These are phyloP conservation scores for Thaumatotibia leucotreta DNA, from an alignment of 1,140 invertebrate species.

Conservation along the genomic window DNA sequence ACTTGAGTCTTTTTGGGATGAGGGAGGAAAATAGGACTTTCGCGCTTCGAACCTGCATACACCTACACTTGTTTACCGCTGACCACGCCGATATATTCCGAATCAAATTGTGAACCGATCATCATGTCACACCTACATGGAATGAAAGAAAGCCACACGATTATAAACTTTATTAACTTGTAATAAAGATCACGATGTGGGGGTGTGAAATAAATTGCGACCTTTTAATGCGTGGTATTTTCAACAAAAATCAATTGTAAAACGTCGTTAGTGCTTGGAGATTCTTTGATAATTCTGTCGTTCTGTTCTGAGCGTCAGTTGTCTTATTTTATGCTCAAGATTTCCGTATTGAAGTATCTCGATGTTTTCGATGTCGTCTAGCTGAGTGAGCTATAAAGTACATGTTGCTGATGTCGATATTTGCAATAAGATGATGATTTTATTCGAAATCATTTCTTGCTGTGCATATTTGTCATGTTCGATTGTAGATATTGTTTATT, in stretches of 20 bases:
- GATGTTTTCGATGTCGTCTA: not conserved
- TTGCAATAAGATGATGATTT: not conserved
- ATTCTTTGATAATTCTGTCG: not conserved
- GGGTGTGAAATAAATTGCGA: constrained; percentile 52
- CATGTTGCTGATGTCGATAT: not conserved
- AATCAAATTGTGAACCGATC: constrained; percentile 66
- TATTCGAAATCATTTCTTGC: not conserved
- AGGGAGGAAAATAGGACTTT: not conserved
- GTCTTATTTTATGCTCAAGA: not conserved
- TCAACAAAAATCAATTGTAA: not conserved
- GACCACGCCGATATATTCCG: constrained; percentile 53
- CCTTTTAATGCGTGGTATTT: constrained; percentile 38
- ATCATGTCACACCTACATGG: constrained; percentile 58
- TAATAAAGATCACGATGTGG: constrained; percentile 18
- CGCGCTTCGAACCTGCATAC: constrained; percentile 49
- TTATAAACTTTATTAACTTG: constrained; percentile 26
- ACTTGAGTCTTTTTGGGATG: not conserved
- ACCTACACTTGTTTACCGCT: constrained; percentile 65
- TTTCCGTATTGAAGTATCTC: not conserved
- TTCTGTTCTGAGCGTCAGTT: not conserved
- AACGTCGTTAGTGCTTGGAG: not conserved
- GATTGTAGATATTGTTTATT: no score
- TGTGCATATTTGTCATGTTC: not conserved
- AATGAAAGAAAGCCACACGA: not conserved
- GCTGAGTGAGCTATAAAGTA: not conserved